A percentile compares a stretch with the other conserved stretches of the same genome.
Evolutionary conservation across 2,797 vertebrate genomes (phyloP).

Genomic region (Hemibagrus guttatus): DNA sequence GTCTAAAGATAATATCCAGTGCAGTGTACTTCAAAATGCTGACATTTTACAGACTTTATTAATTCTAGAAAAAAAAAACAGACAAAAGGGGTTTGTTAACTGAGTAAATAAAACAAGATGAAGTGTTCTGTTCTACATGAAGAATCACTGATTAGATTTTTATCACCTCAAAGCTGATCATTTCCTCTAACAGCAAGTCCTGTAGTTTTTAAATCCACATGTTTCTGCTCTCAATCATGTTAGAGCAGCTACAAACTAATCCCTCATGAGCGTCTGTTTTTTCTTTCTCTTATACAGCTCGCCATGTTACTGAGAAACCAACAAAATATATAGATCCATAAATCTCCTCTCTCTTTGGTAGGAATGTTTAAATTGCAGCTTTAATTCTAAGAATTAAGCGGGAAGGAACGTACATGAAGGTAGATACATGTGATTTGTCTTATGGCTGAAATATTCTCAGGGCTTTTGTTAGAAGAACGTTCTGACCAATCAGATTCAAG

Average conservation of each 20-base stretch:
- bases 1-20: not conserved
- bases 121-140: too few relatives aligned
- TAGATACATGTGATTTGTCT: not conserved
- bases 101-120: not conserved
- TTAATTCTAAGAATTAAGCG: not conserved
- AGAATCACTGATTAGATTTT: too few relatives aligned
- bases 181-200: not conserved
- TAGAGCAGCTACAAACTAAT: not conserved
- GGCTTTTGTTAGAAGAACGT: not conserved
- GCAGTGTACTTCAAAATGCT: not conserved
- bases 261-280: not conserved
- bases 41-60: not conserved
- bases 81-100: not conserved
- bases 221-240: not conserved
- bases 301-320: not conserved
- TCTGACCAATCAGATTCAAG: not conserved
- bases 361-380: not conserved
- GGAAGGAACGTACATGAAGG: not conserved
- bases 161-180: too few relatives aligned
- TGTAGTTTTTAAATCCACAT: not conserved
- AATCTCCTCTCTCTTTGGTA: not conserved
- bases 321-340: not conserved
- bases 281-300: not conserved
- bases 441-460: not conserved
- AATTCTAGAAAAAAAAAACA: not conserved